Conservation (phyloP, 2,797 vertebrate species). For the Glossophaga mutica region DNA sequence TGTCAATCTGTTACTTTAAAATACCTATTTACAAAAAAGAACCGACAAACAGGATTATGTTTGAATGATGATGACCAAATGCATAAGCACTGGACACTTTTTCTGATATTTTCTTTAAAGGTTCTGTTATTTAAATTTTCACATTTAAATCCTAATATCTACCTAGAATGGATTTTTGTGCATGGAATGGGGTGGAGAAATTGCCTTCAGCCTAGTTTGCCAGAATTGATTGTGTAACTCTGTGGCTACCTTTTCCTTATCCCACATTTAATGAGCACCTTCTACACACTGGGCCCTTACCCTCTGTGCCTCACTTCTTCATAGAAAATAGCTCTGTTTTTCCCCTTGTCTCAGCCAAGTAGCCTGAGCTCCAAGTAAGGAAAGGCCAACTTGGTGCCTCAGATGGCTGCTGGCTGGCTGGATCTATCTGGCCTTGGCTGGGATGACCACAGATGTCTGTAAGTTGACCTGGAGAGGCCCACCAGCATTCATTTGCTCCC, state of each 20-base stretch:
- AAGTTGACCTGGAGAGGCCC: background rate
- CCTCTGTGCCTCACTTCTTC: background rate
- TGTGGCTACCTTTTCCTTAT: background rate
- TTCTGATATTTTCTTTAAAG: conserved; percentile 29
- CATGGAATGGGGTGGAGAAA: background rate
- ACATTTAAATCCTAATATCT: background rate
- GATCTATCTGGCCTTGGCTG: background rate
- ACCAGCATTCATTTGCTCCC: background rate
- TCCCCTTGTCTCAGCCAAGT: too few relatives aligned
- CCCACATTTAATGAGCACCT: background rate
- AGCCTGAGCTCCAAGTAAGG: background rate
- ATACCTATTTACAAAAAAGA: background rate
- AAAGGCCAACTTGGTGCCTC: background rate
- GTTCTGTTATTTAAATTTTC: background rate
- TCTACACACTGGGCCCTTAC: rapidly evolving
- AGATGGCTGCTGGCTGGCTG: background rate
- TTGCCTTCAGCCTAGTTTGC: background rate
- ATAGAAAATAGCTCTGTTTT: background rate
- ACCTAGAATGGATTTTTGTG: background rate
- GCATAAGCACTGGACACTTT: background rate
- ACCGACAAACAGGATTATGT: background rate
- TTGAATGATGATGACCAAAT: background rate
- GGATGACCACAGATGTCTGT: background rate
- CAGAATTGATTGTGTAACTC: background rate
- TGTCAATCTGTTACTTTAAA: background rate